phyloP scores from a whole-genome alignment of 2,797 vertebrate species.

The Morelia viridis region DNA sequence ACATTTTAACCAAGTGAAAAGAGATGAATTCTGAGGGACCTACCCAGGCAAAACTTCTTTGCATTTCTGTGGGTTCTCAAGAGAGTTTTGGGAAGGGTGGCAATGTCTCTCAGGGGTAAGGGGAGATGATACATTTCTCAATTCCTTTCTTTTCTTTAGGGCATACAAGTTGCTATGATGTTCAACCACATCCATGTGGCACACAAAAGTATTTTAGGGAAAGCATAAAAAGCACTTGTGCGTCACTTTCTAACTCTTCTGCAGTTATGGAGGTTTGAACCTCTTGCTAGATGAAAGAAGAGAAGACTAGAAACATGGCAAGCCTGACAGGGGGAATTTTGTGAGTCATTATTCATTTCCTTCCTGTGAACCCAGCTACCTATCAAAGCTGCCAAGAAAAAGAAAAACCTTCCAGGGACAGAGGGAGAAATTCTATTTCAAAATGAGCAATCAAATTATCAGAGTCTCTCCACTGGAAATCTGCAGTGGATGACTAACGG shows the following conservation, averaged over 20 bases:
- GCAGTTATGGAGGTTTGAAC: not conserved
- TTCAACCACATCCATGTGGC: no score
- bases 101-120: not conserved
- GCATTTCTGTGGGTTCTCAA: not conserved
- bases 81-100: not conserved
- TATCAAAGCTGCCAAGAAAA: slow-evolving; percentile 62
- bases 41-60: not conserved
- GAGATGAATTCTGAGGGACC: no score
- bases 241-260: not conserved
- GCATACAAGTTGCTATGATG: not conserved
- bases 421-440: slow-evolving; percentile 62
- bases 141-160: not conserved
- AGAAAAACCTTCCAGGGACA: slow-evolving; percentile 59
- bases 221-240: not conserved
- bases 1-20: not conserved
- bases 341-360: slow-evolving; percentile 46
- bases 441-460: slow-evolving; percentile 71
- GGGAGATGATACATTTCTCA: not conserved
- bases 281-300: slow-evolving; percentile 31
- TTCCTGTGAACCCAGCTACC: slow-evolving; percentile 55
- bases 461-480: slow-evolving; percentile 65
- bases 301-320: slow-evolving; percentile 16
- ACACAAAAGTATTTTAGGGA: not conserved
- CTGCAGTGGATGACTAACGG: slow-evolving; percentile 68
- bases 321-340: slow-evolving; percentile 37